Conservation (phyloP, 37 sponge, comb jelly and placozoan species). For the Bolinopsis microptera region DNA sequence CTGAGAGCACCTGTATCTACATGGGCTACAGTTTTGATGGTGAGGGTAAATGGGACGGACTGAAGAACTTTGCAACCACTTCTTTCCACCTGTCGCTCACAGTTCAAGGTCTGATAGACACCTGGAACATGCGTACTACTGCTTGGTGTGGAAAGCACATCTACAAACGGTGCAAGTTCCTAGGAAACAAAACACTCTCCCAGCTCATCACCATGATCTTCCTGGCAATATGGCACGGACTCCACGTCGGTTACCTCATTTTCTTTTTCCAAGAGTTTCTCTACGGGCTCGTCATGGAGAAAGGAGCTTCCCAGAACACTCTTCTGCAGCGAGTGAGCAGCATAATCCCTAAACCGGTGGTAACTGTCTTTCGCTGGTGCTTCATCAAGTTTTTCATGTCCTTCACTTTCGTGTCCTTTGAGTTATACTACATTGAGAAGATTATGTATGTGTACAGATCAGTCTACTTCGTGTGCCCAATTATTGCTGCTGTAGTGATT, state of each 20-base stretch:
- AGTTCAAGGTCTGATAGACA: slow-evolving; percentile 72
- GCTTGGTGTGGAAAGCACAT: slow-evolving; percentile 78
- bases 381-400: slow-evolving; percentile 21
- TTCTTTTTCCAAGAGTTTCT: slow-evolving; percentile 76
- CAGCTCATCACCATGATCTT: slow-evolving; percentile 73
- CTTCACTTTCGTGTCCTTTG: slow-evolving; percentile 38
- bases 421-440: not conserved
- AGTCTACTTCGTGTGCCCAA: slow-evolving; percentile 33
- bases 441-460: slow-evolving; percentile 1
- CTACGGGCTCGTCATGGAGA: slow-evolving; percentile 69
- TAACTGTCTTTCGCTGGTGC: not conserved
- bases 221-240: slow-evolving; percentile 86
- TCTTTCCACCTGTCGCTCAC: slow-evolving; percentile 69
- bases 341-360: not conserved
- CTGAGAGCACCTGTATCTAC: slow-evolving; percentile 84
- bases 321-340: not conserved
- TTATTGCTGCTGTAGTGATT: not conserved
- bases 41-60: slow-evolving; percentile 66
- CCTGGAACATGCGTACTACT: slow-evolving; percentile 81
- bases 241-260: slow-evolving; percentile 83
- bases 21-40: slow-evolving; percentile 81
- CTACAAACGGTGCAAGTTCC: slow-evolving; percentile 78
- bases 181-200: slow-evolving; percentile 76
- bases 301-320: not conserved
- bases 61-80: slow-evolving; percentile 72